phyloP scores from a whole-genome alignment of 2,888 invertebrate species.

The Beris chalybata region DNA sequence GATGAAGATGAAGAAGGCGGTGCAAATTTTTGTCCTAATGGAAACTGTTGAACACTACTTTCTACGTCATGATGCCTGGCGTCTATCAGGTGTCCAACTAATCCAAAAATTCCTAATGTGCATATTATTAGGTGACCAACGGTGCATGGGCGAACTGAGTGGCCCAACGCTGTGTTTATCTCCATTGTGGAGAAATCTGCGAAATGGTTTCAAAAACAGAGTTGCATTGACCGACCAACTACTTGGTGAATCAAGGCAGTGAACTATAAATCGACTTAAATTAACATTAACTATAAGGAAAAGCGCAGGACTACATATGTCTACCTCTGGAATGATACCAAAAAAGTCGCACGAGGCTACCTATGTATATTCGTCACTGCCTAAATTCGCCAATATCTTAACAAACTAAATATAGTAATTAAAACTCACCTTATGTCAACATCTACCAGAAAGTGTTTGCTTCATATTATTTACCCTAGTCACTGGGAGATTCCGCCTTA shows the following conservation, averaged over 20 bases:
- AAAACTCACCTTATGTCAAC: conserved; percentile 39
- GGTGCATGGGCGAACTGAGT: conserved; percentile 38
- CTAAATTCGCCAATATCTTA: background rate
- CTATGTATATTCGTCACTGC: background rate
- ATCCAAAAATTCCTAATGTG: conserved; percentile 38
- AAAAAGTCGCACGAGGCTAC: background rate
- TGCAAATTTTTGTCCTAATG: conserved; percentile 33
- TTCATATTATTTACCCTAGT: conserved; percentile 37
- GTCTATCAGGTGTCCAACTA: conserved; percentile 37
- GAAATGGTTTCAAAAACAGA: no score
- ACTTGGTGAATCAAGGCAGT: no score
- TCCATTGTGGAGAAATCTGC: conserved; percentile 42
- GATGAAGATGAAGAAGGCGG: conserved; percentile 26
- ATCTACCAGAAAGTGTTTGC: conserved; percentile 35
- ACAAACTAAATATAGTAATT: background rate
- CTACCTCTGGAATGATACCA: background rate
- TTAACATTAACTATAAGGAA: no score
- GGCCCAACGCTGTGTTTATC: conserved; percentile 37
- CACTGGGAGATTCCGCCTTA: no score
- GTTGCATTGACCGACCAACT: no score
- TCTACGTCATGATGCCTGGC: conserved; percentile 39
- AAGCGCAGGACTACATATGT: no score
- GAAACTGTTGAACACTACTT: conserved; percentile 29
- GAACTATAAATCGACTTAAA: no score
- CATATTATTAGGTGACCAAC: conserved; percentile 39